These are phyloP conservation scores for Hydrocynus forskahlii DNA, from an alignment of 2,797 vertebrate species.

Conservation along the genomic window DNA sequence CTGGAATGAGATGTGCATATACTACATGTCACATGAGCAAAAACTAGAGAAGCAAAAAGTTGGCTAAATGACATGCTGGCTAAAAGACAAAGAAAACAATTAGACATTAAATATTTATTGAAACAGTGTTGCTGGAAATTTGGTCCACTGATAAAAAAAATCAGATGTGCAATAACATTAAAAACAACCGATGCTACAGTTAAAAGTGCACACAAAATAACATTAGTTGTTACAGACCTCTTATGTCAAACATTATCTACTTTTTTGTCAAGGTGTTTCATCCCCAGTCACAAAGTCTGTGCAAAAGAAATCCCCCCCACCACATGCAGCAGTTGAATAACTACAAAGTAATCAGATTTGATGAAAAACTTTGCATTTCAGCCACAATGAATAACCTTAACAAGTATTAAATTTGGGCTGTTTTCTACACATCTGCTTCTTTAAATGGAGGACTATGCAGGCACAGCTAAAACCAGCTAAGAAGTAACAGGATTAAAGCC, in stretches of 20 bases:
- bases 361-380: not conserved
- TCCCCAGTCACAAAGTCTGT: not conserved
- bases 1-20: not conserved
- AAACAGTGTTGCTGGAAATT: slow-evolving; percentile 62
- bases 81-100: not conserved
- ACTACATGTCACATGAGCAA: not conserved
- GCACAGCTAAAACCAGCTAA: not conserved
- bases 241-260: not conserved
- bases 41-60: not conserved
- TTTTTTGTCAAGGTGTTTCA: not conserved
- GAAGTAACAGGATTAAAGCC: slow-evolving; percentile 15
- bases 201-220: not conserved
- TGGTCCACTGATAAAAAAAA: slow-evolving; percentile 63
- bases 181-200: slow-evolving; percentile 6
- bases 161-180: slow-evolving; percentile 32
- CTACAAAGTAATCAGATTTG: not conserved
- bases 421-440: not conserved
- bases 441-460: not conserved
- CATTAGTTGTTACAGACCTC: slow-evolving; percentile 15
- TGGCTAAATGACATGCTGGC: not conserved
- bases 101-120: slow-evolving; percentile 66
- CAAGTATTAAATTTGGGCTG: not conserved
- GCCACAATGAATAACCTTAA: not conserved
- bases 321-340: not conserved
- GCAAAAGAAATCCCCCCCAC: not conserved